phyloP scores from a whole-genome alignment of 2,888 invertebrate genomes.

The Sympetrum striolatum region DNA sequence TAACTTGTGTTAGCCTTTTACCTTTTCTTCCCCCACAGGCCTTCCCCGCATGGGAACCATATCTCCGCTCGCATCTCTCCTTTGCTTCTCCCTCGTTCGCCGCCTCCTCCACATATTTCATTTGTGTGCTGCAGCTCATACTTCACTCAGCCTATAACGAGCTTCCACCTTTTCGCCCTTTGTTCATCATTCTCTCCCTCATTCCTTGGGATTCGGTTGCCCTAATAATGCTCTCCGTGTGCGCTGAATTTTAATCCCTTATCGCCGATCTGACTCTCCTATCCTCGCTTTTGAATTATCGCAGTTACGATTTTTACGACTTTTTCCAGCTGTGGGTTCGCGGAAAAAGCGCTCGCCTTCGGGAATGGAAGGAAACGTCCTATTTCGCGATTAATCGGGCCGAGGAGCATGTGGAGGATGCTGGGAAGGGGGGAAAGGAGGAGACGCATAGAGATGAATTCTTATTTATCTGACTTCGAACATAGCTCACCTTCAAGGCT shows the following conservation, averaged over 20 bases:
- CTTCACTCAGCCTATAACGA: constrained; percentile 40
- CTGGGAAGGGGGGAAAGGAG: not conserved
- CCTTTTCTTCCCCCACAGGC: not conserved
- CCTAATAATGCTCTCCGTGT: constrained; percentile 32
- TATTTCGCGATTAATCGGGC: not conserved
- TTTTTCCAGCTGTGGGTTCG: constrained; percentile 17
- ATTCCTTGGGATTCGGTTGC: constrained; percentile 19
- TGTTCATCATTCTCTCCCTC: not conserved
- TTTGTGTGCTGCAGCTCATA: constrained; percentile 23
- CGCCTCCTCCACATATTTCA: constrained; percentile 36
- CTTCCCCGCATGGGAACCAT: not conserved
- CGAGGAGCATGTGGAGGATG: not conserved
- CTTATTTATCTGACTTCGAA: not conserved
- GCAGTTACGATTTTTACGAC: constrained; percentile 26
- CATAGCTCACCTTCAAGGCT: too few relatives aligned
- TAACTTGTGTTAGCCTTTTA: not conserved
- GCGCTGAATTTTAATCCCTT: constrained; percentile 40
- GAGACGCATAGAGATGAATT: not conserved
- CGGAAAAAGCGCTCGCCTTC: constrained; percentile 4
- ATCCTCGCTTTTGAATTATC: constrained; percentile 24
- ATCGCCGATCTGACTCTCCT: constrained; percentile 4
- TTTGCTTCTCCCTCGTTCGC: constrained; percentile 16
- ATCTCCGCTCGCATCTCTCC: constrained; percentile 14
- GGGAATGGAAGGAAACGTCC: not conserved
- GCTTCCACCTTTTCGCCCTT: constrained; percentile 28